Percentiles rank a stretch among this genome's conserved stretches.
These are phyloP conservation scores for Lacanobia oleracea DNA, from an alignment of 2,888 invertebrate species.

Conservation along the genomic window DNA sequence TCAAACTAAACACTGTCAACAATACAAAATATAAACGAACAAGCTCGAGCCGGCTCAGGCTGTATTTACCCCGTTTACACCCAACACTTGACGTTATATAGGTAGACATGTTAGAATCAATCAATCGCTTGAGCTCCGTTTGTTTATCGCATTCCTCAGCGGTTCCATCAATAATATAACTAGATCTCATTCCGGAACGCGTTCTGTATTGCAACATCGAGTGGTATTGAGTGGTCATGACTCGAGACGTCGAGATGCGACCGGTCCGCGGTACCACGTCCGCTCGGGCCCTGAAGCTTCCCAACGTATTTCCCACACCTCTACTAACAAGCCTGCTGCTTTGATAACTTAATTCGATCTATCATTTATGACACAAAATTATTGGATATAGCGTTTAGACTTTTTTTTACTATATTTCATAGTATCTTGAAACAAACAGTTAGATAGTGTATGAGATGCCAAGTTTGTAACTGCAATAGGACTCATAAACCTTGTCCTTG, in stretches of 20 bases:
- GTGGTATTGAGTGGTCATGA: constrained; percentile 39
- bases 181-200: constrained; percentile 69
- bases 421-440: neutral
- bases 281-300: constrained; percentile 9
- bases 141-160: constrained; percentile 56
- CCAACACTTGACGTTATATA: constrained; percentile 7
- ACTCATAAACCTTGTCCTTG: constrained; percentile 52
- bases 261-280: constrained; percentile 47
- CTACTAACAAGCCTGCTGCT: constrained; percentile 18
- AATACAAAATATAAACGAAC: neutral
- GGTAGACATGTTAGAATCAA: constrained; percentile 16
- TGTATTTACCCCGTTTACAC: neutral
- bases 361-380: constrained; percentile 2
- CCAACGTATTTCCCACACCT: constrained; percentile 19
- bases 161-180: constrained; percentile 56
- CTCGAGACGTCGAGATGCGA: constrained; percentile 24
- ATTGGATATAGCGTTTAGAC: neutral
- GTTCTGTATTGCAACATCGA: constrained; percentile 68
- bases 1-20: neutral
- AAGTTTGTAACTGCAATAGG: neutral
- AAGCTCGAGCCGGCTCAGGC: constrained; percentile 11
- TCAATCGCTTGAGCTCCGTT: constrained; percentile 31
- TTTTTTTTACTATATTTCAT: neutral
- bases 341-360: constrained; percentile 10
- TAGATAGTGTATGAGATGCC: neutral